These are phyloP conservation scores for Elephantulus edwardii DNA, from an alignment of 2,113 vertebrate genomes.

Conservation along the genomic window DNA sequence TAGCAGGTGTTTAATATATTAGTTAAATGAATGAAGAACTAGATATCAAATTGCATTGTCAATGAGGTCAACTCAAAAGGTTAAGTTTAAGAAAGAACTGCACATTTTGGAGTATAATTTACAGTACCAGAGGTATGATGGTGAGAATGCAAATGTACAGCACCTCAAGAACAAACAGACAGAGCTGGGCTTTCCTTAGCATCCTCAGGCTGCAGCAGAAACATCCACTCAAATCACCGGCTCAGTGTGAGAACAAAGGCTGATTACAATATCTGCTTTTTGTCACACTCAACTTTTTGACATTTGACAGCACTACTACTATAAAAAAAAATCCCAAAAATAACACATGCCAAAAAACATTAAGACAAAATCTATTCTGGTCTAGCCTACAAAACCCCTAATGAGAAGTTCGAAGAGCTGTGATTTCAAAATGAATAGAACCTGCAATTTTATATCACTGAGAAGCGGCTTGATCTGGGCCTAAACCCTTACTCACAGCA, in stretches of 20 bases:
- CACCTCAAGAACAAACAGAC: background rate
- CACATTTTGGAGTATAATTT: background rate
- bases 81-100: background rate
- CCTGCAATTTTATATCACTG: slow-evolving; percentile 41
- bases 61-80: background rate
- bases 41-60: background rate
- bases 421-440: slow-evolving; percentile 53
- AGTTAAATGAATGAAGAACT: background rate
- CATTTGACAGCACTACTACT: slow-evolving; percentile 29
- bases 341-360: too few relatives aligned
- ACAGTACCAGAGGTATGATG: background rate
- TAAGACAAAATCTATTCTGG: slow-evolving; percentile 59
- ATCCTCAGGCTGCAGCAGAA: background rate
- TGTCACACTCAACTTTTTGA: slow-evolving; percentile 4
- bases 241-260: background rate
- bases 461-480: slow-evolving; percentile 39
- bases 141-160: background rate
- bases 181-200: background rate
- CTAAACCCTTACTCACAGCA: slow-evolving; percentile 52
- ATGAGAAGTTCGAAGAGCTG: slow-evolving; percentile 58
- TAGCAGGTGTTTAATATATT: background rate
- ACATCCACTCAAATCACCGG: background rate
- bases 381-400: slow-evolving; percentile 53
- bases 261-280: slow-evolving; percentile 22
- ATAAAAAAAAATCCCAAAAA: too few relatives aligned